phyloP scores from a whole-genome alignment of 2,888 invertebrate species.

The Melitaea athalia region DNA sequence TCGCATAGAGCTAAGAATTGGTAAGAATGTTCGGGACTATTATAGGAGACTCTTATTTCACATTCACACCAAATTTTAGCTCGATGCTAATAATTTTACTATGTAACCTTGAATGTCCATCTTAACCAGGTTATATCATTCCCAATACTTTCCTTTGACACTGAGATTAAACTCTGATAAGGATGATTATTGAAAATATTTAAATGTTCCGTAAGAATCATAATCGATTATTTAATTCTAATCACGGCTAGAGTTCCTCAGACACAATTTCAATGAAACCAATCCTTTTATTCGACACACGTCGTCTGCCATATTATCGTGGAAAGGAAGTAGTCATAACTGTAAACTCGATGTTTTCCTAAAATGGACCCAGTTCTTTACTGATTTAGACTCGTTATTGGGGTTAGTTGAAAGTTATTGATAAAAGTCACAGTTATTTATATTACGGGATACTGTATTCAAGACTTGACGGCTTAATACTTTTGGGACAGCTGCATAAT shows the following conservation, averaged over 20 bases:
- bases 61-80: too few species aligned
- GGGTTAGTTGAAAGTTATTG: conserved; percentile 50
- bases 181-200: not conserved
- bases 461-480: conserved; percentile 3
- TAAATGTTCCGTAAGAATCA: conserved; percentile 16
- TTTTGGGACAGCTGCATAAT: not conserved
- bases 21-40: too few species aligned
- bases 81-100: too few species aligned
- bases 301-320: conserved; percentile 47
- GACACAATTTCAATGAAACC: conserved; percentile 42
- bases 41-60: too few species aligned
- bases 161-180: too few species aligned
- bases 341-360: conserved; percentile 57
- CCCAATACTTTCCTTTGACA: too few species aligned
- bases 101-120: too few species aligned
- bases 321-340: conserved; percentile 63
- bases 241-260: conserved; percentile 39
- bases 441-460: conserved; percentile 14
- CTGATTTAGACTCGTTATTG: conserved; percentile 59
- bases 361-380: conserved; percentile 56
- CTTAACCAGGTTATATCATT: too few species aligned
- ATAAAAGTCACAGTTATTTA: conserved; percentile 14
- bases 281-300: conserved; percentile 52
- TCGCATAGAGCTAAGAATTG: too few species aligned
- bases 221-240: conserved; percentile 38